Evolutionary conservation across 2,113 vertebrate genomes (phyloP).

Genomic region (Cranoglanis bouderius): DNA sequence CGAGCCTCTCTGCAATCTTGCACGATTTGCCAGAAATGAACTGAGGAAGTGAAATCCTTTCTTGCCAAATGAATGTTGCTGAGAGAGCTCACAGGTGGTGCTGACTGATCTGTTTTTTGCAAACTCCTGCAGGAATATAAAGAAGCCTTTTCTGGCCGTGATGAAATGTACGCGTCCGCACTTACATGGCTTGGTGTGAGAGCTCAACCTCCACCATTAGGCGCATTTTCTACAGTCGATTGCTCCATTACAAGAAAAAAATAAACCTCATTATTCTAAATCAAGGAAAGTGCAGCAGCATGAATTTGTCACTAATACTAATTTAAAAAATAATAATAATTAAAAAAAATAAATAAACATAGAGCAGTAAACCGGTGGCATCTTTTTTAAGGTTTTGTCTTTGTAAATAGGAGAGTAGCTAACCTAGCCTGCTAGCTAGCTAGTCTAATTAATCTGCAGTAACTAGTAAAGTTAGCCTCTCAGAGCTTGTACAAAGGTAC

Average conservation of each 20-base stretch:
- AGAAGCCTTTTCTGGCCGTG: background rate
- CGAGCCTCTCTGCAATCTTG: background rate
- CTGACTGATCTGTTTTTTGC: conserved; percentile 12
- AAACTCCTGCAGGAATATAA: conserved; percentile 11
- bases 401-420: background rate
- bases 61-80: conserved; percentile 13
- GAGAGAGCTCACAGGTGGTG: conserved; percentile 25
- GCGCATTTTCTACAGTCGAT: background rate
- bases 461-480: too few relatives aligned
- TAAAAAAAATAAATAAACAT: background rate
- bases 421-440: too few relatives aligned
- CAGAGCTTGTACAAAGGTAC: too few relatives aligned
- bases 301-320: background rate
- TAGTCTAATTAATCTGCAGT: background rate
- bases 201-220: background rate
- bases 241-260: background rate
- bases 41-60: background rate
- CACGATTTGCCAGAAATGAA: background rate
- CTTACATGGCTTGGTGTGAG: background rate
- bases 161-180: background rate
- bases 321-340: background rate
- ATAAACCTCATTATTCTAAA: background rate
- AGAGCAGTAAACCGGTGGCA: background rate
- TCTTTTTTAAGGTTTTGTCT: too few relatives aligned
- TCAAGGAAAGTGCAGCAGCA: background rate